Conservation (phyloP, 37 sponge, comb jelly and placozoan genomes). For the Oopsacas minuta region DNA sequence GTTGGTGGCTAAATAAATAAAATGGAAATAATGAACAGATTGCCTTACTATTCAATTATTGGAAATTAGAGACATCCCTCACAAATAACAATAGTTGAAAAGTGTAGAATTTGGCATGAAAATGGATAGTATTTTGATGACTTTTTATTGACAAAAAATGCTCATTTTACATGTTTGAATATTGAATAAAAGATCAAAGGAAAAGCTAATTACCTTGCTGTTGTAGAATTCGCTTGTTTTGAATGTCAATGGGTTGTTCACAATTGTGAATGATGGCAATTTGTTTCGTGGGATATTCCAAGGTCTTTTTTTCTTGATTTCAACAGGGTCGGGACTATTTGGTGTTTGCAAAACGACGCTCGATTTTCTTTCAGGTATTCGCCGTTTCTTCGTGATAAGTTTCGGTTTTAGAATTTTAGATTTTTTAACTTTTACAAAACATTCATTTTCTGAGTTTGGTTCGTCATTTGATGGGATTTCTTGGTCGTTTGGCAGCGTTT, state of each 20-base stretch:
- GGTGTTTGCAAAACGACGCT: background rate
- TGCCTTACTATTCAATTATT: too few relatives aligned
- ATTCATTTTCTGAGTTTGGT: background rate
- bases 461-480: background rate
- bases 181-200: too few relatives aligned
- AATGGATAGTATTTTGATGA: too few relatives aligned
- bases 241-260: background rate
- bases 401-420: background rate
- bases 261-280: constrained; percentile 9
- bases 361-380: background rate
- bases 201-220: background rate
- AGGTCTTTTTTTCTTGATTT: background rate
- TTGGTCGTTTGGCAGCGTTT: background rate
- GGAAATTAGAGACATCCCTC: too few relatives aligned
- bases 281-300: constrained; percentile 5
- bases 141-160: too few relatives aligned
- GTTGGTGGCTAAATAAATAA: background rate
- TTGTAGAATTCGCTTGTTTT: background rate
- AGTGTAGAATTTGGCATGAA: too few relatives aligned
- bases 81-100: too few relatives aligned
- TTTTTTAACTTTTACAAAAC: background rate
- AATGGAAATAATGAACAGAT: too few relatives aligned
- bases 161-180: too few relatives aligned
- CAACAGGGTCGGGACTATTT: background rate
- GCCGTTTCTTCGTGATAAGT: background rate